These are phyloP conservation scores for Pogonus chalceus DNA, from an alignment of 1,140 invertebrate species.

Conservation along the genomic window DNA sequence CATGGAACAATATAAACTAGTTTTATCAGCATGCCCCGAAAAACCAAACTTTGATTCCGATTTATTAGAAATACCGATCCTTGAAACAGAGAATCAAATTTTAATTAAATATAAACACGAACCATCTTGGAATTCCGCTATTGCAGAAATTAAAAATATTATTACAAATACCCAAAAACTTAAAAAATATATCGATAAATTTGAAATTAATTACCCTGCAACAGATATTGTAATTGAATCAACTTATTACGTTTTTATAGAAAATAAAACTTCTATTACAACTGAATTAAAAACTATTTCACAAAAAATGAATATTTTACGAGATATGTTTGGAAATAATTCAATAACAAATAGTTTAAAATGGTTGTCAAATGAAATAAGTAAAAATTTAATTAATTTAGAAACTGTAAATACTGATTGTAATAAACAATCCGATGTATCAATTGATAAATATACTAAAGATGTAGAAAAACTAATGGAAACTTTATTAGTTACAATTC, in stretches of 20 bases:
- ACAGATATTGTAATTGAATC: slow-evolving; percentile 11
- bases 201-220: slow-evolving; percentile 26
- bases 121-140: slow-evolving; percentile 37
- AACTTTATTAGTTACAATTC: slow-evolving; percentile 50
- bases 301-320: slow-evolving; percentile 27
- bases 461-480: slow-evolving; percentile 46
- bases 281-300: slow-evolving; percentile 27
- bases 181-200: slow-evolving; percentile 33
- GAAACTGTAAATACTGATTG: slow-evolving; percentile 19
- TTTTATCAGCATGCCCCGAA: slow-evolving; percentile 49
- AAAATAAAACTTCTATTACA: slow-evolving; percentile 17
- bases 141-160: slow-evolving; percentile 35
- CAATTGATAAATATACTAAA: slow-evolving; percentile 21
- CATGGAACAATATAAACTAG: slow-evolving; percentile 47
- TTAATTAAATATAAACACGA: slow-evolving; percentile 38
- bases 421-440: slow-evolving; percentile 19
- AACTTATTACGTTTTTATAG: neutral
- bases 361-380: slow-evolving; percentile 18
- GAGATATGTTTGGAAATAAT: slow-evolving; percentile 18
- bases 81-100: slow-evolving; percentile 23
- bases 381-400: slow-evolving; percentile 9
- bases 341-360: slow-evolving; percentile 16
- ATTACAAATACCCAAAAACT: slow-evolving; percentile 36
- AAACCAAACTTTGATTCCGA: slow-evolving; percentile 35
- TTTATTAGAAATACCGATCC: slow-evolving; percentile 35